phyloP scores from a whole-genome alignment of 2,888 invertebrate species.

The Andrena bicolor region DNA sequence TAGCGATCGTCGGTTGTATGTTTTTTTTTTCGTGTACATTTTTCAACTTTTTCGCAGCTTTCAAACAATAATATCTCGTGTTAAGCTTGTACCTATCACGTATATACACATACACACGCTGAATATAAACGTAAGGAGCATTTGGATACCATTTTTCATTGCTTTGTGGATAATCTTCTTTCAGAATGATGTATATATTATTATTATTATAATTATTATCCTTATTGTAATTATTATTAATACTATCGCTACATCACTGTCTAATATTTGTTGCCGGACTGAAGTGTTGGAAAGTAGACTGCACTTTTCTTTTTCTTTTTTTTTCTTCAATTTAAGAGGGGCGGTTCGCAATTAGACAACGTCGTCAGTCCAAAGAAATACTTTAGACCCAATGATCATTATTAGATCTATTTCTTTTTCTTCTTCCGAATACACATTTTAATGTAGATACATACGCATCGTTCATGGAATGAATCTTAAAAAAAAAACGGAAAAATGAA shows the following conservation, averaged over 20 bases:
- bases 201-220: slow-evolving; percentile 47
- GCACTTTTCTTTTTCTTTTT: slow-evolving; percentile 31
- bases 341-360: slow-evolving; percentile 44
- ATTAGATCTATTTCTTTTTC: slow-evolving; percentile 53
- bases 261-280: slow-evolving; percentile 70
- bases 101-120: slow-evolving; percentile 28
- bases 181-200: slow-evolving; percentile 74
- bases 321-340: slow-evolving; percentile 31
- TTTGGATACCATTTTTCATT: slow-evolving; percentile 60
- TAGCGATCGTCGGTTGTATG: slow-evolving; percentile 15
- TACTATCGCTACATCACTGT: slow-evolving; percentile 13
- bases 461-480: slow-evolving; percentile 31
- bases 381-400: slow-evolving; percentile 47
- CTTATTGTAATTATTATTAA: slow-evolving; percentile 12
- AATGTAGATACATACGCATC: slow-evolving; percentile 46
- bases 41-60: slow-evolving; percentile 42
- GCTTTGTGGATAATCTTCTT: slow-evolving; percentile 48
- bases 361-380: slow-evolving; percentile 45
- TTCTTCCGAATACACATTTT: slow-evolving; percentile 49
- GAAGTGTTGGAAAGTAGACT: slow-evolving; percentile 68
- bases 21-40: slow-evolving; percentile 40
- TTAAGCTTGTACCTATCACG: slow-evolving; percentile 50
- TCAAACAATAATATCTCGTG: slow-evolving; percentile 35
- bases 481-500: neutral
- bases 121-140: slow-evolving; percentile 48